phyloP scores from a whole-genome alignment of 2,797 vertebrate species.

The Tapera naevia region DNA sequence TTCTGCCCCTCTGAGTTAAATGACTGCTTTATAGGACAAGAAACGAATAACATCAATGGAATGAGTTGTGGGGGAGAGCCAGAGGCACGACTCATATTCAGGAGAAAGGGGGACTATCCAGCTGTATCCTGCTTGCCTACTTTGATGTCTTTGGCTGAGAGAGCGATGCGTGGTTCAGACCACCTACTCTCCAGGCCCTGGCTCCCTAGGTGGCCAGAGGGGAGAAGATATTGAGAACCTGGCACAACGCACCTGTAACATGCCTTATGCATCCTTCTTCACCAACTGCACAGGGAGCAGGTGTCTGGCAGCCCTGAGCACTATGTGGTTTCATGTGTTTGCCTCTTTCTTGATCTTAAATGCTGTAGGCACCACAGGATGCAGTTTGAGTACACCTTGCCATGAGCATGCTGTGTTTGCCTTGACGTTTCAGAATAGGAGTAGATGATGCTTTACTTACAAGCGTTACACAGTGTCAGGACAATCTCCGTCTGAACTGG shows the following conservation, averaged over 20 bases:
- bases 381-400: neutral
- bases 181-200: neutral
- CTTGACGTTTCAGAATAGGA: neutral
- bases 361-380: neutral
- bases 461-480: neutral
- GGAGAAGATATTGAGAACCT: neutral
- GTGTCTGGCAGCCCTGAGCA: neutral
- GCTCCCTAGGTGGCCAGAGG: neutral
- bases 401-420: neutral
- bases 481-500: neutral
- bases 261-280: neutral
- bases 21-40: neutral
- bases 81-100: neutral
- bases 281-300: neutral
- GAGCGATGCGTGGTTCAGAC: neutral
- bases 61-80: neutral
- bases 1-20: neutral
- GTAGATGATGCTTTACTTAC: neutral
- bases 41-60: neutral
- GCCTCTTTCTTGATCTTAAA: neutral
- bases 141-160: conserved; percentile 31
- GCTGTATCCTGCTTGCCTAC: neutral
- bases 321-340: neutral
- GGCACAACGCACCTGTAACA: neutral
- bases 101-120: conserved; percentile 17